Percentiles rank a stretch among this genome's conserved stretches.
These are phyloP conservation scores for Lepus oiostolus DNA, from an alignment of 2,797 vertebrate genomes.

Conservation along the genomic window DNA sequence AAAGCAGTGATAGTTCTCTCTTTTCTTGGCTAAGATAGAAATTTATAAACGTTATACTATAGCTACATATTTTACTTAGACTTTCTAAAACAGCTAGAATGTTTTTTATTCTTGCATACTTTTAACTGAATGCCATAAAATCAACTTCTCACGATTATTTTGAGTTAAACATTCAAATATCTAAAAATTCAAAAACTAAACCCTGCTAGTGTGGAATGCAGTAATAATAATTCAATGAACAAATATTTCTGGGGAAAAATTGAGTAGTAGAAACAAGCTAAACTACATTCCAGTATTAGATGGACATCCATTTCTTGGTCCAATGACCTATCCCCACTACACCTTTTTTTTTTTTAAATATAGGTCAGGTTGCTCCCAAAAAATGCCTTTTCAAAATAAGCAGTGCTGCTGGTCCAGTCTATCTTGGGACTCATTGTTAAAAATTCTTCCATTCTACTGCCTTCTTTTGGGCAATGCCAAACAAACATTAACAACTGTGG, in stretches of 20 bases:
- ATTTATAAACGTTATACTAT: slow-evolving; percentile 32
- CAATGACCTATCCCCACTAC: not conserved
- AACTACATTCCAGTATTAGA: slow-evolving; percentile 72
- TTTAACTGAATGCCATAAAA: slow-evolving; percentile 48
- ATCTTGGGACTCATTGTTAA: slow-evolving; percentile 80
- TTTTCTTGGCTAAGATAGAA: slow-evolving; percentile 54
- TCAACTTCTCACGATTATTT: slow-evolving; percentile 39
- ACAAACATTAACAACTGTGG: slow-evolving; percentile 83
- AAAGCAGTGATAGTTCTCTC: not conserved
- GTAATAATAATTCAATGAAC: slow-evolving; percentile 58
- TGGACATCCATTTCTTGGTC: slow-evolving; percentile 68
- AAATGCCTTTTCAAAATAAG: slow-evolving; percentile 81
- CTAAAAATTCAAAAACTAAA: slow-evolving; percentile 44
- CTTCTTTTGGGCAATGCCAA: slow-evolving; percentile 78
- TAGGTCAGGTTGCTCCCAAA: slow-evolving; percentile 70
- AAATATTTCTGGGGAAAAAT: slow-evolving; percentile 57
- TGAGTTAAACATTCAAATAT: slow-evolving; percentile 61
- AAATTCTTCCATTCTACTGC: slow-evolving; percentile 72
- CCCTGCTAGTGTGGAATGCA: not conserved
- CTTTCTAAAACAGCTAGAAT: slow-evolving; percentile 41
- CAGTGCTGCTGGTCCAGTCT: slow-evolving; percentile 64
- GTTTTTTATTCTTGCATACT: slow-evolving; percentile 16
- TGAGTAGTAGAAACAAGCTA: slow-evolving; percentile 70
- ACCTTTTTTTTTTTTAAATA: not conserved
- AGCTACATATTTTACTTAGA: slow-evolving; percentile 36